Evolutionary conservation across 2,113 vertebrate species (phyloP).

Genomic region (Heterotilapia buettikoferi): DNA sequence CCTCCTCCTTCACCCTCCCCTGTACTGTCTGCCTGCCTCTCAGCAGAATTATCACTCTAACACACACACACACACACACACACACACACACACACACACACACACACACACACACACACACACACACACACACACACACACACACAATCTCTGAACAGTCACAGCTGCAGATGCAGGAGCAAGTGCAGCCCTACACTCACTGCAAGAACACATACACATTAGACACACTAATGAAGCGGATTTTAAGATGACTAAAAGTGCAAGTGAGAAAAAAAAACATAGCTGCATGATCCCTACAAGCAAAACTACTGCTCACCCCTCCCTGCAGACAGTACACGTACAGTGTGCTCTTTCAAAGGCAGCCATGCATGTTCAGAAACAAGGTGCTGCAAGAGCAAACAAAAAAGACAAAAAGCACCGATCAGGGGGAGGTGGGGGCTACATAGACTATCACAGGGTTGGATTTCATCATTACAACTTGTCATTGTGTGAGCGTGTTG

Average conservation of each 20-base stretch:
- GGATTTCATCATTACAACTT: slow-evolving; percentile 49
- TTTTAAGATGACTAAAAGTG: slow-evolving; percentile 10
- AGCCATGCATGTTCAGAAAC: slow-evolving; percentile 47
- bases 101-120: not conserved
- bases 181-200: slow-evolving; percentile 12
- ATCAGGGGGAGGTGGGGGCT: not conserved
- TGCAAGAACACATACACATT: not conserved
- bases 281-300: slow-evolving; percentile 19
- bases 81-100: not conserved
- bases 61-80: too few species aligned
- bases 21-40: slow-evolving; percentile 58
- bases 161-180: slow-evolving; percentile 10
- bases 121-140: not conserved
- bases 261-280: not conserved
- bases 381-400: slow-evolving; percentile 41
- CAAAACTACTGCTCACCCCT: not conserved
- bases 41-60: slow-evolving; percentile 64
- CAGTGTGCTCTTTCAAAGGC: slow-evolving; percentile 39
- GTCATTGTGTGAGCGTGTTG: slow-evolving; percentile 9
- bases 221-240: not conserved
- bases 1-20: slow-evolving; percentile 42
- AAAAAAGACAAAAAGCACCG: slow-evolving; percentile 22
- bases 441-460: slow-evolving; percentile 20
- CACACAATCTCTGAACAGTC: not conserved
- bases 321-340: not conserved